Evolutionary conservation across 64 coral and sea anemone genomes (phyloP).

Genomic region (Montipora capricornis): DNA sequence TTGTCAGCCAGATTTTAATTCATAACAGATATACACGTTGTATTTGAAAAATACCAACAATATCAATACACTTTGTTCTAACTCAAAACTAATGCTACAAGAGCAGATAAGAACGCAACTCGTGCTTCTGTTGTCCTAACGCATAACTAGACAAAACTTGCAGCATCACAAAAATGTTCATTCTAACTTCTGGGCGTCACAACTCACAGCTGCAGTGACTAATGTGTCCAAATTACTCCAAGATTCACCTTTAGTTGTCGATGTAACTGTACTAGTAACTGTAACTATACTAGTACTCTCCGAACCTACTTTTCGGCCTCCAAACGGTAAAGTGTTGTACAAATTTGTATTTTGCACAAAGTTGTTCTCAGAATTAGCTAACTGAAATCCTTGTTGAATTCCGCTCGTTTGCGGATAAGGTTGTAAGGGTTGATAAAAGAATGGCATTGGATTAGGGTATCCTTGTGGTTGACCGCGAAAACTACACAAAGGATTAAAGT

Average conservation of each 20-base stretch:
- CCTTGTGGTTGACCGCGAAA: conserved; percentile 57
- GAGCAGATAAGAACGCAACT: too few relatives aligned
- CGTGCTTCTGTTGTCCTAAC: too few relatives aligned
- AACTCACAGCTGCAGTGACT: conserved; percentile 13
- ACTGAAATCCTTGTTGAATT: conserved; percentile 56
- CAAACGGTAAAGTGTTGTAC: conserved; percentile 22
- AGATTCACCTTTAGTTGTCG: conserved; percentile 15
- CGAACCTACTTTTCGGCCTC: conserved; percentile 12
- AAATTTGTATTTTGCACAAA: conserved; percentile 49
- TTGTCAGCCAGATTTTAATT: too few relatives aligned
- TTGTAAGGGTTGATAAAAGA: conserved; percentile 51
- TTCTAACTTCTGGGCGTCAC: background rate
- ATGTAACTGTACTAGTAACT: background rate
- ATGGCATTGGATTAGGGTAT: conserved; percentile 58
- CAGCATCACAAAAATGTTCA: background rate
- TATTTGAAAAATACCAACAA: too few relatives aligned
- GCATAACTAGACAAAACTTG: too few relatives aligned
- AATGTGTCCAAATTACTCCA: conserved; percentile 27
- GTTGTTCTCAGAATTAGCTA: conserved; percentile 51
- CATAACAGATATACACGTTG: too few relatives aligned
- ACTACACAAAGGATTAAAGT: conserved; percentile 42
- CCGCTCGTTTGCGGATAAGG: conserved; percentile 46
- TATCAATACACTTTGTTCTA: too few relatives aligned
- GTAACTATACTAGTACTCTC: conserved; percentile 43
- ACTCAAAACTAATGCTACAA: too few relatives aligned